Base-by-base conservation (phyloP, 2,888 invertebrate genomes). In the Pseudococcus longispinus region DNA sequence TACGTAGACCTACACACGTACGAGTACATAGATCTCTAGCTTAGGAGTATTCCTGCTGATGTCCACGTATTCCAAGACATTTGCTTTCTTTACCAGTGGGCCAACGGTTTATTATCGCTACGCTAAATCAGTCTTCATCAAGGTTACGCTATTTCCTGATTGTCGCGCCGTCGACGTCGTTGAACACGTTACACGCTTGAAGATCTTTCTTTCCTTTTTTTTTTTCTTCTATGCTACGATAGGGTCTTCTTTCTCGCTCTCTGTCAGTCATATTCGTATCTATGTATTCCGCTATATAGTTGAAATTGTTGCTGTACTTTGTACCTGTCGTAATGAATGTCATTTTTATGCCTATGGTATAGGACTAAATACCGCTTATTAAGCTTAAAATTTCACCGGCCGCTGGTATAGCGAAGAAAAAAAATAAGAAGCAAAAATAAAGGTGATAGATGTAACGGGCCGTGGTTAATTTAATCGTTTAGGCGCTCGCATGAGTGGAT, bases 71-170 rank as follows among this genome's bases (percentile, higher is more conserved):
- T 29, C 51, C 11, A 60, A 55, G 55, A 84, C 84, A 84, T 84
- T 84, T 84, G 84, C 51, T 84, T 84, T 84, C 84, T 55, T 84
- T 84, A 84, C 84, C 84, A 84, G 55, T 84, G 84, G 84, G 55
- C 84, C 32, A 84, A 84, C 60, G 55, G 84, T 51, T 83, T 83
- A 13, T 55, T 83, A 83, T 55, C 51, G 46, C 23, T 51, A 51
- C 60, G 84, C 83, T 55, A 83, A 55, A 84, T 84, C 51, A 51
- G 32, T 55, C 29, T 83, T 55, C 60, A 84, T 84, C 84, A 84
- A 55, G 51, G 84, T 84, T 84, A 84, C 84, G 37, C 84, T 51
- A 60, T 60, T 84, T 84, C 84, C 84, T 55, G 5, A 37, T 37
- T 32, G 84, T 84, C 55, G 23, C 83, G 70, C 29, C 26, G 26